A percentile compares a stretch with the other conserved stretches of the same genome.
These are phyloP conservation scores for Amblyopsis rosae DNA, from an alignment of 2,113 vertebrate genomes.

Conservation along the genomic window DNA sequence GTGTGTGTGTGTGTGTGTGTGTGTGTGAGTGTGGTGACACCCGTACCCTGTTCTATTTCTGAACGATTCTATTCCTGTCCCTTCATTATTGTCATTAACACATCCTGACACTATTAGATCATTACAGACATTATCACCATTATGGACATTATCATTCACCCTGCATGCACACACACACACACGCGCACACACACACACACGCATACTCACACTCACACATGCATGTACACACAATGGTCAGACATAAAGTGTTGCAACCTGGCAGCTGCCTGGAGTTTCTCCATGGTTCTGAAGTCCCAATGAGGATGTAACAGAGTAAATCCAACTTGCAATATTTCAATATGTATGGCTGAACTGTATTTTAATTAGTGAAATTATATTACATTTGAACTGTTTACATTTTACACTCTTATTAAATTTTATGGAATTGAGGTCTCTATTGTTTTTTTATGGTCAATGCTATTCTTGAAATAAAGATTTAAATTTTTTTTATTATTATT, in stretches of 20 bases:
- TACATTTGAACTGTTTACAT: no score
- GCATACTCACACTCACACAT: not conserved
- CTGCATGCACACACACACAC: not conserved
- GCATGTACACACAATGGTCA: not conserved
- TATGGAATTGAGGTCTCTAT: no score
- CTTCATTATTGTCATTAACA: constrained; percentile 64
- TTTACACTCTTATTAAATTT: no score
- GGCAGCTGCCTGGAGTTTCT: constrained; percentile 33
- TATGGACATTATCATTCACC: constrained; percentile 17
- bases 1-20: not conserved
- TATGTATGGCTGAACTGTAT: no score
- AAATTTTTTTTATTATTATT: no score
- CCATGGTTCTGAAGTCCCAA: constrained; percentile 7
- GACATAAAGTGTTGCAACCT: constrained; percentile 4
- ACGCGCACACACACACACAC: not conserved
- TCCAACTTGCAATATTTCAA: no score
- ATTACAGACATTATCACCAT: constrained; percentile 55
- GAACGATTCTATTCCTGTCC: constrained; percentile 53
- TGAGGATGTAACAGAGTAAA: no score
- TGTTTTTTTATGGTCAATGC: no score
- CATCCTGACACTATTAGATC: constrained; percentile 39
- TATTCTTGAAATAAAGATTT: no score
- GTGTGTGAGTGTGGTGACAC: constrained; percentile 47
- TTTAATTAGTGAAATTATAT: no score
- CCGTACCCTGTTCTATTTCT: constrained; percentile 52